Conservation (phyloP, 2,888 invertebrate genomes). For the Enchytraeus crypticus region DNA sequence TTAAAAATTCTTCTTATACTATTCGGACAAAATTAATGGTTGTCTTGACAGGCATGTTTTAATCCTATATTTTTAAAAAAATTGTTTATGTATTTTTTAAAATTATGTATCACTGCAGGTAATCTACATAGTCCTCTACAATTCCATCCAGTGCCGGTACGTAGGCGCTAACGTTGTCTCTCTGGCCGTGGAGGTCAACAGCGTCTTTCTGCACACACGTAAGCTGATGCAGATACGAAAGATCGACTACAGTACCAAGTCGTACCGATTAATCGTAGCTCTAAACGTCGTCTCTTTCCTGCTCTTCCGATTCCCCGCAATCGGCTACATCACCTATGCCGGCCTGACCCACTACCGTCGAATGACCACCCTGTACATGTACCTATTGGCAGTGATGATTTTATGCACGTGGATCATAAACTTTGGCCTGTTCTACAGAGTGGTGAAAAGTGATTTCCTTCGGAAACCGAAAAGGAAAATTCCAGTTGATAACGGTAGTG, state of each 20-base stretch:
- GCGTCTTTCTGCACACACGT: slow-evolving; percentile 8
- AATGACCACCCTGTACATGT: neutral
- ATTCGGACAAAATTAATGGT: no score
- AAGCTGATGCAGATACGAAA: neutral
- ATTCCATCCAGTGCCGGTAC: neutral
- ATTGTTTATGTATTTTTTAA: neutral
- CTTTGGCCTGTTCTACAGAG: neutral
- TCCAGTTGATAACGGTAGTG: no score
- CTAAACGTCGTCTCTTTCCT: neutral
- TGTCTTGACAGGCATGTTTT: neutral
- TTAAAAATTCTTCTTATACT: no score
- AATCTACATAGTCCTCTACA: slow-evolving; percentile 5
- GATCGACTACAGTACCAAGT: neutral
- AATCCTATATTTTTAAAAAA: neutral
- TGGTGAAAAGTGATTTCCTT: neutral
- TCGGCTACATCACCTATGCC: neutral
- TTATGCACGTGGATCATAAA: neutral
- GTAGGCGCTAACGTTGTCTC: neutral
- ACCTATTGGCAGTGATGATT: neutral
- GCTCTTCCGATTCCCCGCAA: neutral
- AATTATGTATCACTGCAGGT: slow-evolving; percentile 1
- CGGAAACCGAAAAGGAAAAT: no score
- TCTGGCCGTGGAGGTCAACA: slow-evolving; percentile 8
- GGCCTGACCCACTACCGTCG: neutral
- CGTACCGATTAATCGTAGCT: neutral